Evolutionary conservation across 2,888 invertebrate genomes (phyloP), one percentile per base, ranked within the genome.

Genomic region (Yponomeuta malinellus): DNA sequence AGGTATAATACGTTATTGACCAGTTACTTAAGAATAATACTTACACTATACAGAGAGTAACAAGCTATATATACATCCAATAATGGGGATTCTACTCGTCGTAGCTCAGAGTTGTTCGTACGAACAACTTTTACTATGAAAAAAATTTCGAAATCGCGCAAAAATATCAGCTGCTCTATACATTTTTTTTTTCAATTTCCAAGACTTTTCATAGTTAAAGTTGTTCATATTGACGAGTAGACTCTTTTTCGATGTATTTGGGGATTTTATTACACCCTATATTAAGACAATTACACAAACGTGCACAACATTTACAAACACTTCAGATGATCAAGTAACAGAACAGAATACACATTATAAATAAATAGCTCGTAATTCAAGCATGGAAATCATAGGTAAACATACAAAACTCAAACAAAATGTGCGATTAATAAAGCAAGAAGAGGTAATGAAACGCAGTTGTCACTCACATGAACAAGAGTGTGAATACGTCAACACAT

Each of bases 401-500:
- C 52, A 12, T 15, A 59, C 3, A 59, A 12, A 59, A 59, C 3
- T 8, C 15, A 59, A 59, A 59, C 52, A 59, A 64, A 64, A 64
- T 8, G 65, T 67, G 67, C 43, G 6, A 15, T 15, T n/a, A 37
- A 67, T n/a, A 67, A 67, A 67, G 1, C 33, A 43, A 4, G 37
- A 67, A 67, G 37, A 12, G 10, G 33, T n/a, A 67, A 12, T 12
- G 37, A n/a, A 67, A 37, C 33, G 6, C 10, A 67, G 6, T 4
- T 67, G n/a, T 37, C 5, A 37, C 10, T 68, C 15, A 59, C 52
- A 52, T 10, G 48, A 68, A 68, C 15, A 48, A 48, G 68, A 68
- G 31, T 31, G 52, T 67, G 67, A 15, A 43, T 59, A 59, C 52
- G 15, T 59, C 68, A 68, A 52, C 68, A 68, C 23, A 33, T 48